Evolutionary conservation across 2,888 invertebrate species (phyloP), one percentile per base, ranked within the genome.

Genomic region (Drosophila nigricruria): DNA sequence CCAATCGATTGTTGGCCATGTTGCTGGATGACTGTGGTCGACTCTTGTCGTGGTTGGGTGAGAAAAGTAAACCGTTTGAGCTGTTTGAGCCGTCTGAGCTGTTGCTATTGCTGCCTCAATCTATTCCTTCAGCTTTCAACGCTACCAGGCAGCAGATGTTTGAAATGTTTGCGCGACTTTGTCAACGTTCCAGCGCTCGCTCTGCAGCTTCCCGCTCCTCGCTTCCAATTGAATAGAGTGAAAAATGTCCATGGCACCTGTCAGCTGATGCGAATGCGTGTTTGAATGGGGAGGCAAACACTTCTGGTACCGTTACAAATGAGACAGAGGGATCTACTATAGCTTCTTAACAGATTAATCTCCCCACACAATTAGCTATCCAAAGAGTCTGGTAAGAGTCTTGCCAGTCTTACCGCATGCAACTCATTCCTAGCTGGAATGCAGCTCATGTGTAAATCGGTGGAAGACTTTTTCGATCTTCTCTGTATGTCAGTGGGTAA

Each of bases 1-100:
- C 88, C 84, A 69, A 79, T 80, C 88, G 86, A 82, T 88, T 80
- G 82, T 88, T 84, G 78, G 72, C 70, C 69, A 78, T 80, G 85
- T 80, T 70, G 75, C 66, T 54, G 73, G 72, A 84, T 77, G 72
- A 72, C 73, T 75, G 56, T 70, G 64, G 76, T 73, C 57, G 70
- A 27, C 38, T 25, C 56, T 42, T 56, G 40, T 42, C 56, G 56
- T 56, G 56, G 56, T 42, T 18, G 72, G 70, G 88, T 82, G 85
- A 84, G 82, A 87, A 87, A 84, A 84, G 88, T 81, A 72, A 84
- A 76, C 82, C 79, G 71, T 86, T 75, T 60, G 70, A 63, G 67
- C 40, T 52, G 47, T 56, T 50, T n/a, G n/a, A n/a, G 49, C n/a
- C n/a, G n/a, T n/a, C n/a, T n/a, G n/a, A n/a, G n/a, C 34, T 50